A percentile compares a stretch with the other conserved stretches of the same genome.
phyloP scores from a whole-genome alignment of 2,888 invertebrate genomes.

The Cephus sareptanus region DNA sequence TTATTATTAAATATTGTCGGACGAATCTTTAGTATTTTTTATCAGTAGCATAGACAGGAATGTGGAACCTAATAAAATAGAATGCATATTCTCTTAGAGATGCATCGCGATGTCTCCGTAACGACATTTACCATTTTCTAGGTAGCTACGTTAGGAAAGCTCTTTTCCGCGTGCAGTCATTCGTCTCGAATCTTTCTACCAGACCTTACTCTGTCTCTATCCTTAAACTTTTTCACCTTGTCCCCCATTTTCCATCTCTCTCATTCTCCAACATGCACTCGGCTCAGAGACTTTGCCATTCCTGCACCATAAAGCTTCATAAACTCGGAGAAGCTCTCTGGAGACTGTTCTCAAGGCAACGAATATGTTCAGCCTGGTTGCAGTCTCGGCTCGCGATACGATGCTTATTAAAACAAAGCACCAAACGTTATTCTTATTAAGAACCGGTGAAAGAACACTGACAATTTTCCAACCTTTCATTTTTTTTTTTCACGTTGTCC shows the following conservation, averaged over 20 bases:
- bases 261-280: slow-evolving; percentile 17
- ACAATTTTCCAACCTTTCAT: background rate
- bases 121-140: background rate
- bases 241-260: background rate
- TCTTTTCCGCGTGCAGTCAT: slow-evolving; percentile 8
- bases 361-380: slow-evolving; percentile 5
- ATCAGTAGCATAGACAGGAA: background rate
- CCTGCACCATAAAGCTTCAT: slow-evolving; percentile 42
- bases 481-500: background rate
- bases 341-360: slow-evolving; percentile 3
- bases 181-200: background rate
- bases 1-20: background rate
- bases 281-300: background rate
- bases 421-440: background rate
- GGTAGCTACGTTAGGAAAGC: background rate
- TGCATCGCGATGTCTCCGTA: background rate
- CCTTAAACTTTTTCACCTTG: background rate
- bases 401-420: slow-evolving; percentile 6
- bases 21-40: background rate
- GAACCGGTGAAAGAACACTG: background rate
- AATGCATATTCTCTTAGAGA: background rate
- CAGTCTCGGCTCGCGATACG: slow-evolving; percentile 1
- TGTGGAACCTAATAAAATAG: background rate
- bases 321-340: slow-evolving; percentile 30
- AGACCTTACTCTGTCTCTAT: background rate